Percentiles rank a stretch among this genome's conserved stretches.
phyloP scores from a whole-genome alignment of 2,888 invertebrate species.

The Galeopsomyia nigrocyanea region DNA sequence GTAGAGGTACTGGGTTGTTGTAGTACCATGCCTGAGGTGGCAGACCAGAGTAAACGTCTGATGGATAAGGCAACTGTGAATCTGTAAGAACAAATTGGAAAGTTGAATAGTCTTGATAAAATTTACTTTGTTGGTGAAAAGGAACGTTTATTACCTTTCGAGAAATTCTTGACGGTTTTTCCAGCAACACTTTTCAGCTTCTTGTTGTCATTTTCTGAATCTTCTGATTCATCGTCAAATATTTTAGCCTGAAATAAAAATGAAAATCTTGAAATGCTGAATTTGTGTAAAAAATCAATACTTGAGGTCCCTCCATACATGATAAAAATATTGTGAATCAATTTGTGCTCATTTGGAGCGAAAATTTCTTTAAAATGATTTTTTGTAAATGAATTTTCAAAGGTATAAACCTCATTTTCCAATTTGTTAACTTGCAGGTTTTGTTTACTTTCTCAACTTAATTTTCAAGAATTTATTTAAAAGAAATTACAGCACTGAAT shows the following conservation, averaged over 20 bases:
- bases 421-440: constrained; percentile 48
- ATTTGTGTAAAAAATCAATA: constrained; percentile 11
- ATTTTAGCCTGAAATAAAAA: constrained; percentile 33
- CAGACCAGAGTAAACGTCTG: constrained; percentile 18
- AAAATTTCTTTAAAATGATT: too few species aligned
- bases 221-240: constrained; percentile 23
- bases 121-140: too few species aligned
- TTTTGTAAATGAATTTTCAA: too few species aligned
- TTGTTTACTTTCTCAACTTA: constrained; percentile 58
- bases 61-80: constrained; percentile 4
- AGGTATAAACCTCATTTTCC: too few species aligned
- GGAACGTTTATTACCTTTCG: constrained; percentile 11
- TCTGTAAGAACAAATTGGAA: constrained; percentile 13
- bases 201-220: constrained; percentile 53
- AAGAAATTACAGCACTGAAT: too few species aligned
- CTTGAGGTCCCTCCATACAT: not conserved
- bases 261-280: not conserved
- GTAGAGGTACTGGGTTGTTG: constrained; percentile 59
- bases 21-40: constrained; percentile 60
- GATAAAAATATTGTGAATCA: constrained; percentile 15
- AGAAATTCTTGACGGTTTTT: constrained; percentile 9
- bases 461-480: too few species aligned
- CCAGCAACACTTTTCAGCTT: constrained; percentile 56
- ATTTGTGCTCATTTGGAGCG: too few species aligned
- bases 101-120: not conserved